Percentiles rank a stretch among this genome's conserved stretches.
Evolutionary conservation across 2,113 vertebrate species (phyloP).

Genomic region (Amazona vittata): DNA sequence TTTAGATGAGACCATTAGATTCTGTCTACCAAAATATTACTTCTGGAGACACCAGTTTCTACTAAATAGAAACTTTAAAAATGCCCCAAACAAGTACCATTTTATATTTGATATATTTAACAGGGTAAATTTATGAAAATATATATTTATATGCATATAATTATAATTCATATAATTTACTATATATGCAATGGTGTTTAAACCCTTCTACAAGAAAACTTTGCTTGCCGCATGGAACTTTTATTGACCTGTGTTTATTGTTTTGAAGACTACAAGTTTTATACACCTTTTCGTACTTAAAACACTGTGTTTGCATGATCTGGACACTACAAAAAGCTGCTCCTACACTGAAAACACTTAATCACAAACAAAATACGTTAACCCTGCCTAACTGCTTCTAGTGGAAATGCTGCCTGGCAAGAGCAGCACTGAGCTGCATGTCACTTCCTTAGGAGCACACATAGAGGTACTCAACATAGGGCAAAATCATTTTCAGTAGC

Average conservation of each 20-base stretch:
- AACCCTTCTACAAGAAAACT: background rate
- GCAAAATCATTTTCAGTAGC: background rate
- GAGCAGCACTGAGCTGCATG: background rate
- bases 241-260: background rate
- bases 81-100: fast-evolving
- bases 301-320: background rate
- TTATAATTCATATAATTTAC: background rate
- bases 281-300: background rate
- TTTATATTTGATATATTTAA: background rate
- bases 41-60: background rate
- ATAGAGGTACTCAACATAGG: background rate
- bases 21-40: background rate
- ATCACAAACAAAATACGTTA: background rate
- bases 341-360: background rate
- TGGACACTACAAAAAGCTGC: background rate
- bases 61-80: background rate
- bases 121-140: background rate
- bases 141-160: background rate
- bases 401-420: background rate
- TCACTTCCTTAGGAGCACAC: background rate
- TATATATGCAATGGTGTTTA: background rate
- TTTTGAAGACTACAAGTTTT: background rate
- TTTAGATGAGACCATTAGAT: no score
- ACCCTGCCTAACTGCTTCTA: background rate
- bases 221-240: background rate